Conservation (phyloP, 1,140 invertebrate genomes). For the Augochlora pura region DNA sequence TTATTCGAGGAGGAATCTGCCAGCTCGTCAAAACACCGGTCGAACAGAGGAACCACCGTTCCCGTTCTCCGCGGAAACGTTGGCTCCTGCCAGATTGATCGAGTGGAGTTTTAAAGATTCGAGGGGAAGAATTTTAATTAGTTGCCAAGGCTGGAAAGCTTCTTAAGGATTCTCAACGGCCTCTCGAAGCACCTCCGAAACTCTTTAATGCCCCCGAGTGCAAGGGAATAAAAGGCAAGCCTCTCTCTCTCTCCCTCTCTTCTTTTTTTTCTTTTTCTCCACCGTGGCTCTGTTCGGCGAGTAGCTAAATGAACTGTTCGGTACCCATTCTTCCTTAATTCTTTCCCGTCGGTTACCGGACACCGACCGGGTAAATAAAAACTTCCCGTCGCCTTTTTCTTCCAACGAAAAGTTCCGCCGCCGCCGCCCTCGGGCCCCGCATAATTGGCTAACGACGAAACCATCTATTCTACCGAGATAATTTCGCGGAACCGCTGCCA, state of each 20-base stretch:
- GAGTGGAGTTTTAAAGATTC: constrained; percentile 12
- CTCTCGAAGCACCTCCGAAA: constrained; percentile 41
- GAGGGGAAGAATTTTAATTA: constrained; percentile 45
- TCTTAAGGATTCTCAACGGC: constrained; percentile 47
- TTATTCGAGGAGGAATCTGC: not conserved
- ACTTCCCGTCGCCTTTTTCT: not conserved
- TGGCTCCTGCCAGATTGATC: constrained; percentile 20
- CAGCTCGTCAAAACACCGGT: too few relatives aligned
- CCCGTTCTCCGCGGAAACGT: not conserved
- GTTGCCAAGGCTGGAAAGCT: constrained; percentile 29
- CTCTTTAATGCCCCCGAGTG: constrained; percentile 38
- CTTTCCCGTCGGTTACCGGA: constrained; percentile 32
- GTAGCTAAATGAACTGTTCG: constrained; percentile 45
- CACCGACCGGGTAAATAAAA: constrained; percentile 26
- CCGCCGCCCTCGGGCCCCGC: not conserved
- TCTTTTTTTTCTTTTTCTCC: too few relatives aligned
- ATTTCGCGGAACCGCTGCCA: not conserved
- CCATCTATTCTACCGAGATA: not conserved
- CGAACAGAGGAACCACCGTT: not conserved
- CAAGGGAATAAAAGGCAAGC: constrained; percentile 27
- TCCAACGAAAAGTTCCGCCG: not conserved
- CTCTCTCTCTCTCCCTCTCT: too few relatives aligned
- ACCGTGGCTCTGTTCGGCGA: not conserved
- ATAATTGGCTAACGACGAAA: constrained; percentile 9
- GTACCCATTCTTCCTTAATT: constrained; percentile 9